Evolutionary conservation across 2,888 invertebrate genomes (phyloP).

Genomic region (Drosophila infuscata): DNA sequence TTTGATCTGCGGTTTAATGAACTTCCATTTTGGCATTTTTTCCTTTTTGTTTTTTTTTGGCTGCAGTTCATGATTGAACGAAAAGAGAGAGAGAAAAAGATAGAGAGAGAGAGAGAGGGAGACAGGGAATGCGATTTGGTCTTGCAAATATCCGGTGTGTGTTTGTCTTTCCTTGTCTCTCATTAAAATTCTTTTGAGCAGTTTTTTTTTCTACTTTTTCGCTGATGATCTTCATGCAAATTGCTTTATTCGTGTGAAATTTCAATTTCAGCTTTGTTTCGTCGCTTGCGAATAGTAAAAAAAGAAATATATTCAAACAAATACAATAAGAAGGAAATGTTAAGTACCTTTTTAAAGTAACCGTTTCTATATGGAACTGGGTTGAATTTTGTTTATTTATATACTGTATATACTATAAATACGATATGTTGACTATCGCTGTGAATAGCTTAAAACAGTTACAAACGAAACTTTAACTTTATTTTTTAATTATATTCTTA

Average conservation of each 20-base stretch:
- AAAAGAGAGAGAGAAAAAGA: background rate
- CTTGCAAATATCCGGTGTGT: slow-evolving; percentile 40
- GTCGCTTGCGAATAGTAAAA: background rate
- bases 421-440: background rate
- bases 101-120: background rate
- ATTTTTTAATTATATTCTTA: background rate
- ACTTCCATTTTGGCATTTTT: slow-evolving; percentile 36
- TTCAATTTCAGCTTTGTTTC: slow-evolving; percentile 5
- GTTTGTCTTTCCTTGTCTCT: slow-evolving; percentile 11
- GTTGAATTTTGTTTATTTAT: slow-evolving; percentile 4
- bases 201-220: background rate
- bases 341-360: background rate
- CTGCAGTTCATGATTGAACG: slow-evolving; percentile 11
- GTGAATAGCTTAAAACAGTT: background rate
- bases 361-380: slow-evolving; percentile 1
- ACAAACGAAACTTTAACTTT: background rate
- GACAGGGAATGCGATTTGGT: background rate
- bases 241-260: slow-evolving; percentile 38
- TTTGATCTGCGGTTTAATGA: slow-evolving; percentile 68
- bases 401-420: background rate
- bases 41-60: slow-evolving; percentile 14
- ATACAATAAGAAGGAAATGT: background rate
- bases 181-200: slow-evolving; percentile 28
- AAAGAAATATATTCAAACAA: background rate
- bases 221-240: slow-evolving; percentile 27